These are phyloP conservation scores for Macquaria ambigua DNA, from an alignment of 2,113 vertebrate genomes.

Conservation along the genomic window DNA sequence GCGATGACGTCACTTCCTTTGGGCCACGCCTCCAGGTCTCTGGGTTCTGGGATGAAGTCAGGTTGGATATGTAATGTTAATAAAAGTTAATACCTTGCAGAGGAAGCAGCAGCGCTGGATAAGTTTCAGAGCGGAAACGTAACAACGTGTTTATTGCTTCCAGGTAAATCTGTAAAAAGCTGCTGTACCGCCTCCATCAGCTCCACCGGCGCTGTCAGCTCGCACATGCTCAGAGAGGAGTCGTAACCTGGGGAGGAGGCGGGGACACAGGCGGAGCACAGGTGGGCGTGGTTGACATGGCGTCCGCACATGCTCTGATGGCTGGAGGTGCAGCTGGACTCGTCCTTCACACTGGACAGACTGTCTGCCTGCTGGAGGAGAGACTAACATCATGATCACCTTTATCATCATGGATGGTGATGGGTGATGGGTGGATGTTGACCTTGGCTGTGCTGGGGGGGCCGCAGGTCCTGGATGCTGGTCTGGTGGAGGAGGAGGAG, in stretches of 20 bases:
- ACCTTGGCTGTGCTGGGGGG: constrained; percentile 33
- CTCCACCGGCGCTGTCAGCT: not conserved
- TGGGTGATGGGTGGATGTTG: accelerated
- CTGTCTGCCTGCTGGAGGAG: constrained; percentile 1
- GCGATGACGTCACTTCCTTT: constrained; percentile 82
- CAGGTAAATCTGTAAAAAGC: not conserved
- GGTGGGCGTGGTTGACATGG: not conserved
- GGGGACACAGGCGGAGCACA: constrained; percentile 7
- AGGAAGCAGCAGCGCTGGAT: too few species aligned
- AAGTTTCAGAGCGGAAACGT: too few species aligned
- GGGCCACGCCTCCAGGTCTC: constrained; percentile 87
- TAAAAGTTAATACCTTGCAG: not conserved
- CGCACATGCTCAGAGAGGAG: constrained; percentile 36
- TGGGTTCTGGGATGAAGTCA: constrained; percentile 81
- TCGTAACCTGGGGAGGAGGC: constrained; percentile 15
- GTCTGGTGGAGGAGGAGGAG: constrained; percentile 75
- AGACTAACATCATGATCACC: not conserved
- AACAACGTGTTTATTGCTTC: too few species aligned
- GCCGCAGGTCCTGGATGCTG: not conserved
- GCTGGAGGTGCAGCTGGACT: constrained; percentile 33
- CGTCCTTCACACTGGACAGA: constrained; percentile 14
- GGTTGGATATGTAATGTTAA: not conserved
- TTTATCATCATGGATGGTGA: too few species aligned
- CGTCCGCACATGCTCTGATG: not conserved
- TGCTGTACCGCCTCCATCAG: constrained; percentile 28